These are phyloP conservation scores for Tachuris rubrigastra DNA, from an alignment of 2,113 vertebrate species.

Conservation along the genomic window DNA sequence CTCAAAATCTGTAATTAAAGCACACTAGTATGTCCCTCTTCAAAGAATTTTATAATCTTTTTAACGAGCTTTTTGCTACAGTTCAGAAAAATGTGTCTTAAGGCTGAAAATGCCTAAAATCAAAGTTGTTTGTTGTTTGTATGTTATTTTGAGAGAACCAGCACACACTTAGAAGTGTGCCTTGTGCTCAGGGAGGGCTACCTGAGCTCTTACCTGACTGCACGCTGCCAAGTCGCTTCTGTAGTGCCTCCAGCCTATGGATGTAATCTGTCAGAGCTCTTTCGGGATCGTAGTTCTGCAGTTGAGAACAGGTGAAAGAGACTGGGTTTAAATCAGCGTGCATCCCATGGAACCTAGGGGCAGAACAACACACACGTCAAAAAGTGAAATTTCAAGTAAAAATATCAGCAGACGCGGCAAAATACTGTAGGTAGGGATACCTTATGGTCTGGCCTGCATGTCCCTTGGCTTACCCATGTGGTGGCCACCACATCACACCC, in stretches of 20 bases:
- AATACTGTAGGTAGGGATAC: not conserved
- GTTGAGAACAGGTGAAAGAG: slow-evolving; percentile 84
- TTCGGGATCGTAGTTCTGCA: slow-evolving; percentile 96
- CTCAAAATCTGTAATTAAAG: not conserved
- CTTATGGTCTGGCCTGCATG: not conserved
- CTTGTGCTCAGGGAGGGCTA: not conserved
- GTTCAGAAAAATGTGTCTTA: not conserved
- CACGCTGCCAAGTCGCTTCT: slow-evolving; percentile 88
- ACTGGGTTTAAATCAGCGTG: slow-evolving; percentile 71
- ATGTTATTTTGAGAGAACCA: not conserved
- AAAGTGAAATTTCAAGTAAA: not conserved
- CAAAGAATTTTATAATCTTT: not conserved
- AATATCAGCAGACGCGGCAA: not conserved
- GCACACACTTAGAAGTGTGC: accelerated
- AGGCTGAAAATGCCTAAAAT: not conserved
- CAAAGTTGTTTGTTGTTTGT: not conserved
- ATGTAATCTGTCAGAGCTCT: slow-evolving; percentile 95
- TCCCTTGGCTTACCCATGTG: not conserved
- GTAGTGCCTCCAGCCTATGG: slow-evolving; percentile 89
- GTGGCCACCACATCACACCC: not conserved
- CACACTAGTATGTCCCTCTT: not conserved
- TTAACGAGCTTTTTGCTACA: not conserved
- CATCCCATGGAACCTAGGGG: slow-evolving; percentile 75
- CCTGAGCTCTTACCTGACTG: slow-evolving; percentile 81
- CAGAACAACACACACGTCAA: not conserved